Conservation (phyloP, 2,888 invertebrate genomes). For the Caenorhabditis afra region DNA sequence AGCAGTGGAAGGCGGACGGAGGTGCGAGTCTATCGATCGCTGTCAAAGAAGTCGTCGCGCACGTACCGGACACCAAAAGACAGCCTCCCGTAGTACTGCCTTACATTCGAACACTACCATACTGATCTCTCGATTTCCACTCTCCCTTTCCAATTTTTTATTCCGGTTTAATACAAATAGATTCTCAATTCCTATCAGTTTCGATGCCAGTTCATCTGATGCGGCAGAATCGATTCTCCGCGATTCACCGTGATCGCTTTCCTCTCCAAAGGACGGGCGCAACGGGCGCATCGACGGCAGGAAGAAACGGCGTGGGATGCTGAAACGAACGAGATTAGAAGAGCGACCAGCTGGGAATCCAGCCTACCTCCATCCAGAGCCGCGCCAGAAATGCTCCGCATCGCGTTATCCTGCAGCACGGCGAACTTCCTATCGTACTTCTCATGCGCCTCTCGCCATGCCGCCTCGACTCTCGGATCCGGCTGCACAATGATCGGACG, state of each 20-base stretch:
- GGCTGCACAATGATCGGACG: constrained; percentile 54
- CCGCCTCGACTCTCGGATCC: constrained; percentile 63
- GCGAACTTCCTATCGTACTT: constrained; percentile 67
- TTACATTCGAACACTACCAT: too few relatives aligned
- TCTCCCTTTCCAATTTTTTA: not conserved
- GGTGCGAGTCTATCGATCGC: constrained; percentile 36
- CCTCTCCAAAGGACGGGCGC: constrained; percentile 61
- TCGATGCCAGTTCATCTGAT: constrained; percentile 48
- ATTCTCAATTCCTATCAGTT: not conserved
- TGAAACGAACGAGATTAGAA: constrained; percentile 3
- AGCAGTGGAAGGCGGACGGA: constrained; percentile 60
- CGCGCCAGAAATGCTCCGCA: constrained; percentile 63
- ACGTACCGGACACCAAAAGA: not conserved
- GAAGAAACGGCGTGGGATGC: constrained; percentile 26
- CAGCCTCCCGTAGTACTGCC: not conserved
- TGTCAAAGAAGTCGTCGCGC: constrained; percentile 22
- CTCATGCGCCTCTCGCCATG: constrained; percentile 70
- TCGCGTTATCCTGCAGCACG: constrained; percentile 64
- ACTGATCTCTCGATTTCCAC: not conserved
- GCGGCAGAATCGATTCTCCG: constrained; percentile 38
- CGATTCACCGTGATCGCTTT: constrained; percentile 34
- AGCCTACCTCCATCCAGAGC: constrained; percentile 50
- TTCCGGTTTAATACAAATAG: constrained; percentile 6
- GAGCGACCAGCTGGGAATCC: not conserved
- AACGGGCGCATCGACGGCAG: constrained; percentile 62